A percentile compares a stretch with the other conserved stretches of the same genome.
Evolutionary conservation across 2,888 invertebrate species (phyloP).

Genomic region (Trichopoda pennipes): DNA sequence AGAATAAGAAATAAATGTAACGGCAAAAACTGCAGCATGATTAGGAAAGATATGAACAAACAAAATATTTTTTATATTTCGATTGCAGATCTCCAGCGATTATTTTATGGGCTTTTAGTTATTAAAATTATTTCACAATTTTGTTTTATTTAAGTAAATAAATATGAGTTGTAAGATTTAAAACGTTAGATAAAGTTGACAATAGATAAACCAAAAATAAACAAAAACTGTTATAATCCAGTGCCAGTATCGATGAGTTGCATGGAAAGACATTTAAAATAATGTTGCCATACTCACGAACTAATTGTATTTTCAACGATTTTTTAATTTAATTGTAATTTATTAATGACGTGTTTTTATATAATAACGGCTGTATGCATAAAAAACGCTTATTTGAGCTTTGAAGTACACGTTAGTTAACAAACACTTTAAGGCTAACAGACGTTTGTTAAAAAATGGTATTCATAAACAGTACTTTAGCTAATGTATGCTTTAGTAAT

Average conservation of each 20-base stretch:
- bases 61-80: constrained; percentile 8
- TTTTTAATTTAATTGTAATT: too few relatives aligned
- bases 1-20: constrained; percentile 26
- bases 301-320: too few relatives aligned
- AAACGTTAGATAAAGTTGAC: constrained; percentile 32
- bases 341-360: too few relatives aligned
- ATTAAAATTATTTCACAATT: constrained; percentile 49
- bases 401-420: too few relatives aligned
- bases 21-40: constrained; percentile 35
- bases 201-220: constrained; percentile 4
- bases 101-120: constrained; percentile 17
- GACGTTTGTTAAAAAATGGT: too few relatives aligned
- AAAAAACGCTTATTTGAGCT: too few relatives aligned
- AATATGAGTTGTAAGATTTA: constrained; percentile 42
- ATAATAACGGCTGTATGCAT: too few relatives aligned
- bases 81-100: background rate
- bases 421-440: too few relatives aligned
- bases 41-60: constrained; percentile 30
- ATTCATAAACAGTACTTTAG: too few relatives aligned
- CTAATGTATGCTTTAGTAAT: too few relatives aligned
- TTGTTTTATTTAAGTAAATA: constrained; percentile 37
- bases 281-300: background rate
- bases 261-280: background rate
- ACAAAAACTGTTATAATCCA: constrained; percentile 46
- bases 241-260: constrained; percentile 23